Evolutionary conservation across 2,888 invertebrate species (phyloP).

Genomic region (Auanema sp.): DNA sequence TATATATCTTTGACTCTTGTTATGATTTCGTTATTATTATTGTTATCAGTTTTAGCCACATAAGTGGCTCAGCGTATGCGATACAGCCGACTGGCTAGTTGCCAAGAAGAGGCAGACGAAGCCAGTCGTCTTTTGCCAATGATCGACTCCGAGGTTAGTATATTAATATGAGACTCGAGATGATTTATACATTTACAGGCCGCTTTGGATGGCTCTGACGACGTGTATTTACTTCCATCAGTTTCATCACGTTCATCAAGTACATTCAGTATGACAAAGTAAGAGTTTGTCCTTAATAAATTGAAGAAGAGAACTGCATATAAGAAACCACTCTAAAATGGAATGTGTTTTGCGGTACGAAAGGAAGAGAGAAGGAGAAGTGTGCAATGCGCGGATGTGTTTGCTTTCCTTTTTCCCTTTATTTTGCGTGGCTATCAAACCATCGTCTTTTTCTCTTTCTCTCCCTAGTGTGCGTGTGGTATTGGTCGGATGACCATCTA

Average conservation of each 20-base stretch:
- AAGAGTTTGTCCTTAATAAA: conserved; percentile 14
- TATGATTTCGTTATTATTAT: conserved; percentile 1
- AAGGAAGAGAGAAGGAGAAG: conserved; percentile 4
- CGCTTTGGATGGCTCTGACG: conserved; percentile 56
- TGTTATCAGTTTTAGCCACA: conserved; percentile 11
- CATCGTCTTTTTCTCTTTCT: conserved; percentile 3
- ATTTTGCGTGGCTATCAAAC: background rate
- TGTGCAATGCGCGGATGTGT: background rate
- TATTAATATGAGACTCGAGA: background rate
- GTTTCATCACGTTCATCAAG: conserved; percentile 44
- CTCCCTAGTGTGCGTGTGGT: background rate
- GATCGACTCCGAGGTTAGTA: conserved; percentile 41
- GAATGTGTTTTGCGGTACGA: background rate
- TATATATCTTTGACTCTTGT: background rate
- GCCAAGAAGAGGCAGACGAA: conserved; percentile 52
- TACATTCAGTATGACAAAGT: conserved; percentile 50
- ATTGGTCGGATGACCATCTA: conserved; percentile 6
- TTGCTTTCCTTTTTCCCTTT: too few species aligned
- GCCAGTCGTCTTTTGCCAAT: conserved; percentile 40
- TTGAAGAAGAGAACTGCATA: conserved; percentile 23
- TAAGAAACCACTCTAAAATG: conserved; percentile 19
- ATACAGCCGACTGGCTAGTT: conserved; percentile 48
- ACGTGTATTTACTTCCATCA: conserved; percentile 58
- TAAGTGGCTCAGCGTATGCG: conserved; percentile 41
- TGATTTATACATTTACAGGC: conserved; percentile 23